phyloP scores from a whole-genome alignment of 1,140 invertebrate genomes.

The Polypedilum pembai region DNA sequence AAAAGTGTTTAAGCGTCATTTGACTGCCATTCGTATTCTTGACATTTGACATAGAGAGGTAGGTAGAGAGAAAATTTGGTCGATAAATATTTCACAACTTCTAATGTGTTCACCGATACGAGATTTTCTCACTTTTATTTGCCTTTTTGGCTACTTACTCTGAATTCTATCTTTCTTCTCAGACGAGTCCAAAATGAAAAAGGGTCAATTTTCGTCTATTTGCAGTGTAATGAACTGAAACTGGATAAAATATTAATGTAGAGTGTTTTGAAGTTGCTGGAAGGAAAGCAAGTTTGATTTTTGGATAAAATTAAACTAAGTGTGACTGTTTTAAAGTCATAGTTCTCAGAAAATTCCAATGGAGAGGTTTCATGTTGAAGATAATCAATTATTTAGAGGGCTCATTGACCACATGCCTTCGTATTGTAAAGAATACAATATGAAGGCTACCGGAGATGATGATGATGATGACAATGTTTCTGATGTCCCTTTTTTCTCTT shows the following conservation, averaged over 20 bases:
- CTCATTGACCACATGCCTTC: slow-evolving; percentile 24
- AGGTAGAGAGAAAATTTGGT: not conserved
- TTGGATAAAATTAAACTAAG: no score
- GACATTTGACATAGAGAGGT: not conserved
- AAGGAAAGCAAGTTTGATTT: no score
- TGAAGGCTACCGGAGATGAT: not conserved
- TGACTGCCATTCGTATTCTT: not conserved
- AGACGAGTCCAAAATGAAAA: no score
- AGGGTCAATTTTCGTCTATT: no score
- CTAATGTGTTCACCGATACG: not conserved
- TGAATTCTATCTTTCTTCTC: no score
- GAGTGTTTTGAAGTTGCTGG: no score
- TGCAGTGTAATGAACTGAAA: no score
- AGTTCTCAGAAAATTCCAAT: not conserved
- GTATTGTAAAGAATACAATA: not conserved
- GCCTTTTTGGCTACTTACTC: no score
- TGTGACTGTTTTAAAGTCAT: no score
- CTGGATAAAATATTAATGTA: no score
- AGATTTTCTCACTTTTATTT: no score
- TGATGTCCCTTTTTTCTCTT: not conserved
- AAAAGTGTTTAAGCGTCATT: not conserved
- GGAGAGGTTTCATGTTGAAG: not conserved
- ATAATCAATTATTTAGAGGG: slow-evolving; percentile 26
- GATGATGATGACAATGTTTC: not conserved
- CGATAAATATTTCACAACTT: slow-evolving; percentile 27